phyloP scores from a whole-genome alignment of 2,113 vertebrate genomes.

The Carollia perspicillata region DNA sequence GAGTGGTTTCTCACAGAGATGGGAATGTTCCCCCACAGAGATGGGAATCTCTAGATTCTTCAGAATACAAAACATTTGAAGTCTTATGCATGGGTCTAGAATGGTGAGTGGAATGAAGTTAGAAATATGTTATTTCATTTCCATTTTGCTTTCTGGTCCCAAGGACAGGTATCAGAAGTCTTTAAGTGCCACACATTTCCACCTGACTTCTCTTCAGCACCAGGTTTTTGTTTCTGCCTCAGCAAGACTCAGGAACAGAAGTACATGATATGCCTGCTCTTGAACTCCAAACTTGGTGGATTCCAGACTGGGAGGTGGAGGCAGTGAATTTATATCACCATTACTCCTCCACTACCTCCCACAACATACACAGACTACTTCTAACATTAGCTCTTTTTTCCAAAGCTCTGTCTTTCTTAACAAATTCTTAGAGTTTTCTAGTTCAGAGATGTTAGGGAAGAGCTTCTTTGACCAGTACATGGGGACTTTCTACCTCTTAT shows the following conservation, averaged over 20 bases:
- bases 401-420: background rate
- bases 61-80: background rate
- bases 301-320: background rate
- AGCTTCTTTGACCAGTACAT: background rate
- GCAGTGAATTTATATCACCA: background rate
- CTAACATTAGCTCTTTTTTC: background rate
- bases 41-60: background rate
- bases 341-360: accelerated
- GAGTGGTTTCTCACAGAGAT: no score
- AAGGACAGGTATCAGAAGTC: background rate
- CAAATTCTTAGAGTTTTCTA: background rate
- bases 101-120: background rate
- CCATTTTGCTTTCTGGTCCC: background rate
- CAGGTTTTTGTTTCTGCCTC: background rate
- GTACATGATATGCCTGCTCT: background rate
- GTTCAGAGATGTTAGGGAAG: background rate
- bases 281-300: background rate
- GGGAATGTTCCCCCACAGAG: no score
- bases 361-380: background rate
- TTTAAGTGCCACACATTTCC: background rate
- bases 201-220: background rate
- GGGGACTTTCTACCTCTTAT: background rate
- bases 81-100: background rate
- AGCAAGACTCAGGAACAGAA: background rate
- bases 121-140: background rate